These are phyloP conservation scores for Cirrhinus mrigala DNA, from an alignment of 2,797 vertebrate genomes.

Conservation along the genomic window DNA sequence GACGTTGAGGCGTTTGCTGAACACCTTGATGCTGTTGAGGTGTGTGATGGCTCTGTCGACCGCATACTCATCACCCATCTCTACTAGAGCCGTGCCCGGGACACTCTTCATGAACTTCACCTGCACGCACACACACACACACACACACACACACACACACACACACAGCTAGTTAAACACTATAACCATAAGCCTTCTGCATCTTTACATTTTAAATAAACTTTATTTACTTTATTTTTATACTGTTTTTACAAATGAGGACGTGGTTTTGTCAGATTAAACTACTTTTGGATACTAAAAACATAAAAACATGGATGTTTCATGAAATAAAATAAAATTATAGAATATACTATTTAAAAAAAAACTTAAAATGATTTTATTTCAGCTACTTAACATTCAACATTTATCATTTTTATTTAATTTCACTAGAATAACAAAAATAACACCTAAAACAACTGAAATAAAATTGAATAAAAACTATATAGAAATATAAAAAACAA, in stretches of 20 bases:
- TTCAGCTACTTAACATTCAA: background rate
- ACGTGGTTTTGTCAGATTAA: background rate
- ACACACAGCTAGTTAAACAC: background rate
- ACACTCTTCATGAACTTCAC: slow-evolving; percentile 99
- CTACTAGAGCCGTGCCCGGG: slow-evolving; percentile 93
- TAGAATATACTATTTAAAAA: too few species aligned
- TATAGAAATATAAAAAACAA: background rate
- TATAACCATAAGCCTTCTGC: background rate
- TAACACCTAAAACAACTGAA: background rate
- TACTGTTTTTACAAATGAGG: background rate
- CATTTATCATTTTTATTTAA: background rate
- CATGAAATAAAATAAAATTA: background rate
- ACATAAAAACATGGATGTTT: too few species aligned
- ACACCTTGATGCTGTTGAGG: slow-evolving; percentile 96
- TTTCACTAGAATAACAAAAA: background rate
- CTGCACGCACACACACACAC: slow-evolving; percentile 67
- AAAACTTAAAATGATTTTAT: too few species aligned
- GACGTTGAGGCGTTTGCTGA: slow-evolving; percentile 95
- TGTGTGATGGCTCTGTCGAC: slow-evolving; percentile 97
- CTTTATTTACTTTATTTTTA: background rate
- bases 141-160: background rate
- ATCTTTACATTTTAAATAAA: background rate
- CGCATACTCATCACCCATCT: slow-evolving; percentile 99
- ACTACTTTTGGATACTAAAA: background rate
- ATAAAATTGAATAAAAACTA: background rate